Conservation (phyloP, 2,113 vertebrate species). For the Mus spicilegus region DNA sequence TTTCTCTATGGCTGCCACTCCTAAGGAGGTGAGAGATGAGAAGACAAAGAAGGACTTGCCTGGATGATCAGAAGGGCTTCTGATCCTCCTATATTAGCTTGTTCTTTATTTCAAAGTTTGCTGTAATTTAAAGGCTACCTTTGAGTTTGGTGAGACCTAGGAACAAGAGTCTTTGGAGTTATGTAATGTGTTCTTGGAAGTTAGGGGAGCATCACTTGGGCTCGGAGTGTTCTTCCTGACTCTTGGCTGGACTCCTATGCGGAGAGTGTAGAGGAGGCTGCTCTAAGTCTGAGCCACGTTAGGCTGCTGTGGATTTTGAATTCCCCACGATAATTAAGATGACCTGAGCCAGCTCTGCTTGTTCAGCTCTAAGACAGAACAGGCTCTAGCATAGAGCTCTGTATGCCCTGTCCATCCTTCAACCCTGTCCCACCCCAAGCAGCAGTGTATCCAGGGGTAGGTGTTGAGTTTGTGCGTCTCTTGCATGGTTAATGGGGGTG, state of each 20-base stretch:
- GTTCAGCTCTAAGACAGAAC: not conserved
- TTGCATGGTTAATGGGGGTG: not conserved
- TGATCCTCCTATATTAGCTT: not conserved
- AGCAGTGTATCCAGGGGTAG: not conserved
- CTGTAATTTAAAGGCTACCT: not conserved
- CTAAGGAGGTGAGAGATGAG: not conserved
- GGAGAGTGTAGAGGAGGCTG: not conserved
- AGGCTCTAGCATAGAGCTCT: fast-evolving
- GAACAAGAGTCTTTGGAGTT: not conserved
- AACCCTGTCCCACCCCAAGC: fast-evolving
- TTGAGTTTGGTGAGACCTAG: not conserved
- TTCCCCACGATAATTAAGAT: fast-evolving
- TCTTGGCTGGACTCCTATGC: too few species aligned
- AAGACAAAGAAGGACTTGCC: not conserved
- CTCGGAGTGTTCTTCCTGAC: too few species aligned
- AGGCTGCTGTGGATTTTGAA: not conserved
- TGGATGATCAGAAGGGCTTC: not conserved
- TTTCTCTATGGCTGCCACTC: not conserved
- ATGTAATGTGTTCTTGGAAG: too few species aligned
- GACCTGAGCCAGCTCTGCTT: not conserved
- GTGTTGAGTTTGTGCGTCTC: not conserved
- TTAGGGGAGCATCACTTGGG: not conserved
- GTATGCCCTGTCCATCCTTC: not conserved
- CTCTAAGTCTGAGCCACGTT: not conserved
- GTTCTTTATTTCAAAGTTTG: not conserved